These are phyloP conservation scores for Tokudaia muenninki DNA, from an alignment of 2,797 vertebrate species.

Conservation along the genomic window DNA sequence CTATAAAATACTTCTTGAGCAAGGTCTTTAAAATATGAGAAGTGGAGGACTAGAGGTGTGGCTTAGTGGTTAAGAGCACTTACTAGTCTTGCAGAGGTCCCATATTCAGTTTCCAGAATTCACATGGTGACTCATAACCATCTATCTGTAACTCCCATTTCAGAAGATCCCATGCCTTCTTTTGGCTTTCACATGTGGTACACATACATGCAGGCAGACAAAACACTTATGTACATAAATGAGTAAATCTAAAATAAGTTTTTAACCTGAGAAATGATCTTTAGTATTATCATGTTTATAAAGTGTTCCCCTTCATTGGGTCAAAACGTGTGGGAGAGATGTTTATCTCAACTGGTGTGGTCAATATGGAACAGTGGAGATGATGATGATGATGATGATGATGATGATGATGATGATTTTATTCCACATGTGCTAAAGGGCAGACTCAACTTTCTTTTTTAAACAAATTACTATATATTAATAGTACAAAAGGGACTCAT, in stretches of 20 bases:
- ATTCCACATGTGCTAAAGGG: not conserved
- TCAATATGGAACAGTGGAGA: slow-evolving; percentile 1
- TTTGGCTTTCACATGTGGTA: not conserved
- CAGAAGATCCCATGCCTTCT: not conserved
- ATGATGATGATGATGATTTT: not conserved
- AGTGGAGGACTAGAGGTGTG: not conserved
- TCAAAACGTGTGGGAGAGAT: slow-evolving; percentile 9
- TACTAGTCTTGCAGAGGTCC: not conserved
- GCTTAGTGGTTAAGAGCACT: not conserved
- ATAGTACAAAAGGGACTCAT: not conserved
- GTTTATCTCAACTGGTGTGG: slow-evolving; percentile 27
- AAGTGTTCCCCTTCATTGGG: not conserved
- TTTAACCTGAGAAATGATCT: slow-evolving; percentile 11
- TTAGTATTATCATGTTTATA: slow-evolving; percentile 49
- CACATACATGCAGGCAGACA: not conserved
- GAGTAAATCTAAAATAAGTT: not conserved
- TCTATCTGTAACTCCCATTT: not conserved
- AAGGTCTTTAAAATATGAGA: slow-evolving; percentile 52
- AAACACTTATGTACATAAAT: not conserved
- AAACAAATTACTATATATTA: not conserved
- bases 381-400: too few species aligned
- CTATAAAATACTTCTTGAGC: not conserved
- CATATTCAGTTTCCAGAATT: not conserved
- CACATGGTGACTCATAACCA: not conserved
- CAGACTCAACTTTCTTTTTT: not conserved